Evolutionary conservation across 2,797 vertebrate species (phyloP), one percentile per base, ranked within the genome.

Genomic region (Thripadectes ignobilis): DNA sequence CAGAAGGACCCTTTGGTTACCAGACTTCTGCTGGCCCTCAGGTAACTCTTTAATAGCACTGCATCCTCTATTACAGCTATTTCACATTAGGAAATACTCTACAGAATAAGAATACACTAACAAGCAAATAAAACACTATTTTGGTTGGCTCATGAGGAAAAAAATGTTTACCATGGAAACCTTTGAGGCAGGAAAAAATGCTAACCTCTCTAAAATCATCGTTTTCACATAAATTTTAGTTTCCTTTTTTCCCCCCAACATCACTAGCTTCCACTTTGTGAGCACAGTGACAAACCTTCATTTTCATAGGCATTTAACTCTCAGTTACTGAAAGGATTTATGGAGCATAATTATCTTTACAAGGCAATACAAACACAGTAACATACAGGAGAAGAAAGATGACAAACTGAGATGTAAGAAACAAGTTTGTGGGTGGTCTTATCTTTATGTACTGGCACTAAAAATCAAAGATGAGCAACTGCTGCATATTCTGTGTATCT

Each of bases 251-350:
- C 10, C 7, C 24, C 2, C 18, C 8, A 54, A 2, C 12, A 5
- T 82, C 43, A 43, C 58, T 61, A 52, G 34, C 59, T 97, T 81
- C 62, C 23, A 82, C 41, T 75, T 45, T 67, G 22, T 45, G 89
- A 88, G 49, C 41, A 83, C 27, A 79, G 38, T 61, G 62, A 75
- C 26, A 92, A 43, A 61, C 10, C 0, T 14, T 65, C 8, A 1
- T 29, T 93, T 96, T 87, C 86, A 93, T 19, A 30, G 36, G 15
- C 65, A 79, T 94, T 95, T 96, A 93, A 92, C 38, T 77, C 74
- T 39, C 91, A 75, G 32, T 65, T 93, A 93, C 58, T 83, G 61
- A 92, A 82, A 96, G 55, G 43, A 89, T 95, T 96, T 96, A 92
- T 88, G 88, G 96, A 62, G 26, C 18, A 55, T 88, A 88, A 89